Conservation (phyloP, 2,888 invertebrate genomes). For the Oscheius sp. region DNA sequence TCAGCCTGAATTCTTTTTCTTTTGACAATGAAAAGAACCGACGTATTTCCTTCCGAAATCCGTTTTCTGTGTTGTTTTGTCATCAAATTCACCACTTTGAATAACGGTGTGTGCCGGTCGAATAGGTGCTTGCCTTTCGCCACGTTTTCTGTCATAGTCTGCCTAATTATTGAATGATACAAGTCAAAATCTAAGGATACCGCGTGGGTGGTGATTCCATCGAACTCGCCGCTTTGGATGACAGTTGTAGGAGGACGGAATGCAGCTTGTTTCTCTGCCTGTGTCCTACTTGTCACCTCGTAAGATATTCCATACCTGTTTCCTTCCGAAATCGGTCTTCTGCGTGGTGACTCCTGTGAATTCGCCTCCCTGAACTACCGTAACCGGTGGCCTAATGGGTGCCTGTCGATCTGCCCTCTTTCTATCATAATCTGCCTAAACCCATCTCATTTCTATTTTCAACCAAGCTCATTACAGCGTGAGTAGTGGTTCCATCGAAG, state of each 20-base stretch:
- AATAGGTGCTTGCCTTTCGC: background rate
- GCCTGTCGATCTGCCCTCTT: slow-evolving; percentile 5
- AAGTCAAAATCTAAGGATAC: background rate
- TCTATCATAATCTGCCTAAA: background rate
- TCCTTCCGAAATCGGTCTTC: slow-evolving; percentile 35
- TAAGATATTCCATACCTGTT: background rate
- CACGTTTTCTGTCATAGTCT: background rate
- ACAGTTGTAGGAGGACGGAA: slow-evolving; percentile 23
- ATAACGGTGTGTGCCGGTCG: slow-evolving; percentile 9
- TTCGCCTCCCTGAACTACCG: slow-evolving; percentile 35
- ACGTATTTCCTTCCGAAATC: slow-evolving; percentile 37
- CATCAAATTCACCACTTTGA: slow-evolving; percentile 37
- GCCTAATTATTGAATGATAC: background rate
- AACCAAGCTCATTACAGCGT: background rate
- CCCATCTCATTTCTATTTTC: background rate
- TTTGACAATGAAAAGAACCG: background rate
- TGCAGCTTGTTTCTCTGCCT: slow-evolving; percentile 11
- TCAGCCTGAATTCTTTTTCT: slow-evolving; percentile 30
- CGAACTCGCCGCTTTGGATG: slow-evolving; percentile 30
- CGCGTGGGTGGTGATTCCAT: slow-evolving; percentile 34
- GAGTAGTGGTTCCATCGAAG: slow-evolving; percentile 34
- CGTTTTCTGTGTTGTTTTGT: slow-evolving; percentile 32
- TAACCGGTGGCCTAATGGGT: slow-evolving; percentile 9
- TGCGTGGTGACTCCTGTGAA: slow-evolving; percentile 35
- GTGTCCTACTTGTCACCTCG: background rate